Evolutionary conservation across 2,888 invertebrate genomes (phyloP).

Genomic region (Drosophila tanythrix): DNA sequence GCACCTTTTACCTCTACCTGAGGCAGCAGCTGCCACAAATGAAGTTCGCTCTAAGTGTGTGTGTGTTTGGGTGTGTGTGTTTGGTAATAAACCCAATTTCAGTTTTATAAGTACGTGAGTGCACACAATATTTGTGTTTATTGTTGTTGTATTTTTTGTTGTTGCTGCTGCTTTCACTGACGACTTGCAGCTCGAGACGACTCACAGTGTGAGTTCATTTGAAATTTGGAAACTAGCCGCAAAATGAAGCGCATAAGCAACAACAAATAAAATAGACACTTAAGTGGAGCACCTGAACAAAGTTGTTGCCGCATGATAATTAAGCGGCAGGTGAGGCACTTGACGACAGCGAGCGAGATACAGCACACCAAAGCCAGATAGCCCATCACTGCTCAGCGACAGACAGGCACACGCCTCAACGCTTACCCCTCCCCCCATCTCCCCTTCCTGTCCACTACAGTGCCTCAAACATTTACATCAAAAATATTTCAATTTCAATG

Average conservation of each 20-base stretch:
- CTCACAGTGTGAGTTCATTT: constrained; percentile 53
- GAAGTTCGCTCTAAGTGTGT: constrained; percentile 25
- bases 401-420: constrained; percentile 29
- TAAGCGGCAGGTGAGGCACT: constrained; percentile 50
- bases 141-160: constrained; percentile 23
- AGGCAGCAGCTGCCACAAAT: constrained; percentile 57
- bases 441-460: not conserved
- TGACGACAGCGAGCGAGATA: constrained; percentile 1
- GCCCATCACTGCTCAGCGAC: constrained; percentile 43
- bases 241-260: constrained; percentile 50
- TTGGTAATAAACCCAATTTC: constrained; percentile 72
- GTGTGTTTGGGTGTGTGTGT: constrained; percentile 25
- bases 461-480: constrained; percentile 52
- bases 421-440: not conserved
- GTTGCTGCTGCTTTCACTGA: constrained; percentile 44
- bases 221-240: constrained; percentile 52
- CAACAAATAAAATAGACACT: constrained; percentile 24
- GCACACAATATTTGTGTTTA: constrained; percentile 51
- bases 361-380: not conserved
- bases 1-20: constrained; percentile 4
- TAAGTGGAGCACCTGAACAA: constrained; percentile 54
- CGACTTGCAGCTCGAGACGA: constrained; percentile 20
- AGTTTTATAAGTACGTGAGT: constrained; percentile 31
- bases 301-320: constrained; percentile 52
- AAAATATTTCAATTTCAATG: constrained; percentile 58